Conservation (phyloP, 1,140 invertebrate species). For the Sarcophaga bullata region DNA sequence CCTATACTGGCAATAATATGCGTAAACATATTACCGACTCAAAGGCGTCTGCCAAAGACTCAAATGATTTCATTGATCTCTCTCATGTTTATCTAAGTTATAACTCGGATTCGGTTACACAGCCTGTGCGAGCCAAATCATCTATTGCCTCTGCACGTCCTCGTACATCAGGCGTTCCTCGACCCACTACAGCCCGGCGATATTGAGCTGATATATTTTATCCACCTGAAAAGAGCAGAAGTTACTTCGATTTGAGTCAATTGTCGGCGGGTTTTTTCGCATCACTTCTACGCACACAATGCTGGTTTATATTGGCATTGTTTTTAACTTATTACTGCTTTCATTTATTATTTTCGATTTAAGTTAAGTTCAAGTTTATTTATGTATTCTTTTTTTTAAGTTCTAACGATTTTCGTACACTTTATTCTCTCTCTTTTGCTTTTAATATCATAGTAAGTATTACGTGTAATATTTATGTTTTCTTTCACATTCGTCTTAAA, state of each 20-base stretch:
- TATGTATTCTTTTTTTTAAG: too few species aligned
- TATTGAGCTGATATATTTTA: slow-evolving; percentile 50
- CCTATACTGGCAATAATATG: slow-evolving; percentile 99
- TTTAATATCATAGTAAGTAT: too few species aligned
- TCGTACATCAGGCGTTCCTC: slow-evolving; percentile 62
- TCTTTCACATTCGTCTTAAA: too few species aligned
- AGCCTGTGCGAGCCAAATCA: slow-evolving; percentile 59
- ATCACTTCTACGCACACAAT: slow-evolving; percentile 13
- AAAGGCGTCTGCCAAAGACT: slow-evolving; percentile 57
- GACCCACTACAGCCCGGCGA: slow-evolving; percentile 62
- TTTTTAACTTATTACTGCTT: slow-evolving; percentile 37
- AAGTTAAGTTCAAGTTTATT: too few species aligned
- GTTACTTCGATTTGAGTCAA: background rate
- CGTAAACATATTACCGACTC: slow-evolving; percentile 71
- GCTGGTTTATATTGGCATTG: slow-evolving; percentile 28
- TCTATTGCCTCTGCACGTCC: slow-evolving; percentile 49
- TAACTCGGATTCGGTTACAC: slow-evolving; percentile 59
- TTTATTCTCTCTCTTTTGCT: too few species aligned
- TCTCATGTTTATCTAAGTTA: slow-evolving; percentile 65
- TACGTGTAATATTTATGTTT: too few species aligned
- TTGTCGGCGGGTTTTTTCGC: slow-evolving; percentile 21
- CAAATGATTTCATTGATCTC: slow-evolving; percentile 60
- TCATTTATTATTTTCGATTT: background rate
- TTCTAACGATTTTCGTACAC: too few species aligned
- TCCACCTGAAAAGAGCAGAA: background rate